Base-by-base conservation (phyloP, 2,797 vertebrate species). In the Enteromius viviparus region DNA sequence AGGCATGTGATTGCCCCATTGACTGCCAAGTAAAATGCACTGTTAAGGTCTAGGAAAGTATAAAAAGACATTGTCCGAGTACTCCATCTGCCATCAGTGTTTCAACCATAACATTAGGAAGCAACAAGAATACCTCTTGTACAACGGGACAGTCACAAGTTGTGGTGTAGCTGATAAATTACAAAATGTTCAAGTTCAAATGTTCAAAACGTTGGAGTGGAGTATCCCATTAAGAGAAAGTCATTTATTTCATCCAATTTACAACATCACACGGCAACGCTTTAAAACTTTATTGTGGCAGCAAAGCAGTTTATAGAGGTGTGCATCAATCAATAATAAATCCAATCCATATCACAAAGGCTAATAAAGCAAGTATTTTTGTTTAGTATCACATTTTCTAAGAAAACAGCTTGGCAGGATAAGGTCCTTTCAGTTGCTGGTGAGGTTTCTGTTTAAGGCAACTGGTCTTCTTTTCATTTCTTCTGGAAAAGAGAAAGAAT, bases 301-400 rank as follows among this genome's bases (percentile, higher is more conserved):
- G 47, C 9, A 42, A 26, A 42, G 45, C 10, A 15, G 51, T 26
- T 81, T 15, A 75, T 9, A 51, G 42, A 80, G 23, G 19, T 51
- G 7, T 60, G 68, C n/a, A 76, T 42, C 7, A 64, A 47, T 42
- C 40, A 72, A 8, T 12, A 81, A 23, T 80, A 34, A 68, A 68
- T 80, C 11, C 14, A 64, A 34, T 17, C 26, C 12, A 81, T 23
- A 47, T 15, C 60, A 42, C 51, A 69, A 70, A 80, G 3, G 51
- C 53, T 34, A 71, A 71, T n/a, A 45, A 47, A 45, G 51, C 37
- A 42, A 74, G 29, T 14, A n/a, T 34, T 74, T 26, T 79, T n/a
- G 55, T 4, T 40, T 58, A 23, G 10, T 23, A 58, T 21, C 11
- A 42, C 69, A 42, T 45, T 80, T 71, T 1, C n/a, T 55, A 66